Evolutionary conservation across 2,888 invertebrate species (phyloP).

Genomic region (Coremacera marginata): DNA sequence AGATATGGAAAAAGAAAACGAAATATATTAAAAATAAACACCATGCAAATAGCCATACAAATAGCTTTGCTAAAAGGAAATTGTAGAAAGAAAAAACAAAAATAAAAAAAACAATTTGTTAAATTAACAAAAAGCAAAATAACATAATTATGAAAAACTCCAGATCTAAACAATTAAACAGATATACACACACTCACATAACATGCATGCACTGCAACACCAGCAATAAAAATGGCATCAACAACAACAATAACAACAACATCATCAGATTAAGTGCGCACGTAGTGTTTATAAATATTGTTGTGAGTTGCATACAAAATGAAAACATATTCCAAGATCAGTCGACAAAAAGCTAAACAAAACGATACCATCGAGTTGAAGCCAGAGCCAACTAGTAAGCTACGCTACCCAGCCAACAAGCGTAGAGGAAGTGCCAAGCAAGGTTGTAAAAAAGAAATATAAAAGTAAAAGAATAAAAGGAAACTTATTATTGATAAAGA

Average conservation of each 20-base stretch:
- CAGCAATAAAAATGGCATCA: neutral
- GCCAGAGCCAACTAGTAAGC: neutral
- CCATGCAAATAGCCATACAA: neutral
- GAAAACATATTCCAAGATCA: slow-evolving; percentile 30
- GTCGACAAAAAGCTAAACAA: slow-evolving; percentile 21
- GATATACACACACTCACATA: neutral
- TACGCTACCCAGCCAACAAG: neutral
- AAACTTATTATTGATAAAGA: neutral
- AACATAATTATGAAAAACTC: neutral
- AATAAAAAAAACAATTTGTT: neutral
- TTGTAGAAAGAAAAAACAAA: neutral
- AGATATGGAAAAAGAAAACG: neutral
- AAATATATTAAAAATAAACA: neutral
- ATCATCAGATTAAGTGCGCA: neutral
- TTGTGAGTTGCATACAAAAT: slow-evolving; percentile 27
- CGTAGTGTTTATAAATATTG: slow-evolving; percentile 12
- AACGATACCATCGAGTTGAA: neutral
- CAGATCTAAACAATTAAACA: neutral
- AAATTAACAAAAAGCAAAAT: neutral
- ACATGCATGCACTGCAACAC: neutral
- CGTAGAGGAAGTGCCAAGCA: neutral
- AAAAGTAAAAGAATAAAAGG: neutral
- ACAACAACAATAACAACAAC: slow-evolving; percentile 13
- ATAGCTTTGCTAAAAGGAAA: neutral
- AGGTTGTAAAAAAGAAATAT: neutral